phyloP scores from a whole-genome alignment of 2,113 vertebrate genomes.

The Notothenia coriiceps region DNA sequence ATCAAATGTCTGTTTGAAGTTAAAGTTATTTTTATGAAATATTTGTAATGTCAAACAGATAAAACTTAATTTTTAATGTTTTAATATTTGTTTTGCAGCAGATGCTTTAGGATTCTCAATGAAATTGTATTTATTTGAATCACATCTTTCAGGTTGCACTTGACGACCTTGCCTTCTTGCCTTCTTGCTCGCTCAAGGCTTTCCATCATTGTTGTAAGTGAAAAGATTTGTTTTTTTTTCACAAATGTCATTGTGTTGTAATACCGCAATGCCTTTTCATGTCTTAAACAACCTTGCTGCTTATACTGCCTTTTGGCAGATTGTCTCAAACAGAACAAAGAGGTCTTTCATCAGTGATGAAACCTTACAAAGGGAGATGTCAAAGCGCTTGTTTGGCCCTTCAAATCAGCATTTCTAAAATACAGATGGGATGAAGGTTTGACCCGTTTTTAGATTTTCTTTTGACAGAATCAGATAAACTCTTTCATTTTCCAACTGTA shows the following conservation, averaged over 20 bases:
- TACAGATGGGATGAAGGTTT: conserved; percentile 25
- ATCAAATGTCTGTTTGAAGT: too few species aligned
- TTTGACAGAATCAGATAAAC: conserved; percentile 8
- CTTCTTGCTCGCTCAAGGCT: neutral
- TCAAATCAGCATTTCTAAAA: conserved; percentile 9
- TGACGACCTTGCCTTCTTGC: neutral
- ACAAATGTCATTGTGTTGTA: conserved; percentile 7
- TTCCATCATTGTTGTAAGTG: neutral
- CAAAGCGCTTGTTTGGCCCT: neutral
- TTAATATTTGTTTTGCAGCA: too few species aligned
- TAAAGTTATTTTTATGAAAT: too few species aligned
- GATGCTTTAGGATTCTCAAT: neutral
- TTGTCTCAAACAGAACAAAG: neutral
- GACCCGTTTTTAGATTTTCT: conserved; percentile 11
- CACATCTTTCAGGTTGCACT: neutral
- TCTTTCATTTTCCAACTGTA: neutral
- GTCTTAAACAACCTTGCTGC: neutral
- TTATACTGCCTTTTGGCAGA: conserved; percentile 4
- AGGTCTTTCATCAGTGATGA: conserved; percentile 12
- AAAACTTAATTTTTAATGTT: too few species aligned
- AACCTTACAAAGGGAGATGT: conserved; percentile 7
- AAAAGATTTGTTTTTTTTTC: neutral
- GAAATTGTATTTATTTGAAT: neutral
- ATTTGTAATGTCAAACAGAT: too few species aligned
- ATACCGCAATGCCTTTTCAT: neutral